Evolutionary conservation across 2,888 invertebrate species (phyloP).

Genomic region (Hemaris fuciformis): DNA sequence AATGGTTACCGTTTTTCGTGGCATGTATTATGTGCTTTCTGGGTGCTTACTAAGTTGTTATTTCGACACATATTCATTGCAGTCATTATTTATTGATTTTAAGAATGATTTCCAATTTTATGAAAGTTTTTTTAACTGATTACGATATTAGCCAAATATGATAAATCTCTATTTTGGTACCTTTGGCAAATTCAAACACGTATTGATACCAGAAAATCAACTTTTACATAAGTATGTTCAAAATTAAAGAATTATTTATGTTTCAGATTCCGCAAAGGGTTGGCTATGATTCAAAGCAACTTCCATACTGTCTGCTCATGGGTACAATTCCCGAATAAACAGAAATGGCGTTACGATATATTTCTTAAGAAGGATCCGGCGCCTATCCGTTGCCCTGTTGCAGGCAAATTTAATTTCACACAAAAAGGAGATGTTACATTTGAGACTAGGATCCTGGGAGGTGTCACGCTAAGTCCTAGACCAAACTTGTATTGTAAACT

Average conservation of each 20-base stretch:
- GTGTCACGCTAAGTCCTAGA: constrained; percentile 95
- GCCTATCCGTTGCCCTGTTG: constrained; percentile 96
- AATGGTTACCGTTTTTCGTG: too few species aligned
- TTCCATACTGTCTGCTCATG: constrained; percentile 97
- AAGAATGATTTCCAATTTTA: too few species aligned
- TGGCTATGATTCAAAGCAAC: constrained; percentile 93
- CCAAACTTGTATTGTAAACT: constrained; percentile 95
- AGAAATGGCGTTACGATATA: constrained; percentile 93
- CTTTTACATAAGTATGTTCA: too few species aligned
- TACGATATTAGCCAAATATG: too few species aligned
- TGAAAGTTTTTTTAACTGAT: too few species aligned
- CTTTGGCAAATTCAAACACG: not conserved
- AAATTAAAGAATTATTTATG: too few species aligned
- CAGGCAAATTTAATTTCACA: constrained; percentile 97
- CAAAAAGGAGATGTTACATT: constrained; percentile 95
- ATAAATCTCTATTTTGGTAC: not conserved
- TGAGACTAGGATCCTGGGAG: constrained; percentile 96
- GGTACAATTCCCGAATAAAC: constrained; percentile 93
- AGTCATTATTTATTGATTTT: too few species aligned
- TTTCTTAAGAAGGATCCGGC: constrained; percentile 93
- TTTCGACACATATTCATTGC: too few species aligned
- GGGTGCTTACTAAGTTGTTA: too few species aligned
- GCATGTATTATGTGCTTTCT: too few species aligned
- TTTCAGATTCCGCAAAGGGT: constrained; percentile 89
- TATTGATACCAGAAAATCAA: not conserved